These are phyloP conservation scores for Drosophila sulfurigaster DNA, from an alignment of 1,140 invertebrate species.

Conservation along the genomic window DNA sequence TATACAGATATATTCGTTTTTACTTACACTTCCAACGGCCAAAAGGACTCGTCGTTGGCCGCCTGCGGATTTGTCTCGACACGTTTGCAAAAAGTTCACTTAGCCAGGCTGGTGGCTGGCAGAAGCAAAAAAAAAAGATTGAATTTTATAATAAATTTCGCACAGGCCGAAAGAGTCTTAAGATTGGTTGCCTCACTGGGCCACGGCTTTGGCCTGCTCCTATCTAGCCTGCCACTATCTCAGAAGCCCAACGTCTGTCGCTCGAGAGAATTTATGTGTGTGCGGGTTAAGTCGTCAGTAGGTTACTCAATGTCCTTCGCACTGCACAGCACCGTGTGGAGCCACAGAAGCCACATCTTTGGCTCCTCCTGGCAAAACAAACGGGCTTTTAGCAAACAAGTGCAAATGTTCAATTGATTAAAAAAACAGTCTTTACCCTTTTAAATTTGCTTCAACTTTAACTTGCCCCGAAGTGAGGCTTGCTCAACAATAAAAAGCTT, in stretches of 20 bases:
- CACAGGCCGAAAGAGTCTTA: conserved; percentile 46
- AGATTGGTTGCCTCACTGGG: conserved; percentile 30
- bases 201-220: conserved; percentile 26
- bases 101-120: background rate
- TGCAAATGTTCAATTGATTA: conserved; percentile 10
- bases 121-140: conserved; percentile 59
- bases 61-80: conserved; percentile 38
- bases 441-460: no score
- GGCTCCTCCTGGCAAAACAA: background rate
- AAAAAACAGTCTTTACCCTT: background rate
- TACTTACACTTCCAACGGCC: conserved; percentile 18
- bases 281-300: conserved; percentile 64
- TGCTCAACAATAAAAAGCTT: background rate
- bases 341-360: background rate
- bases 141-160: conserved; percentile 81
- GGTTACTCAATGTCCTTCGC: conserved; percentile 44
- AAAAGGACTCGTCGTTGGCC: conserved; percentile 9
- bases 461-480: background rate
- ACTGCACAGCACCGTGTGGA: background rate
- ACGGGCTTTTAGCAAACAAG: conserved; percentile 18
- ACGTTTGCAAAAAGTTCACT: conserved; percentile 52
- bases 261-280: conserved; percentile 53
- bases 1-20: conserved; percentile 22
- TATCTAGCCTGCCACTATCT: conserved; percentile 28
- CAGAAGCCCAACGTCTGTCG: conserved; percentile 34